A percentile compares a stretch with the other conserved stretches of the same genome.
Conservation (phyloP, 2,113 vertebrate species). For the Acanthisitta chloris region DNA sequence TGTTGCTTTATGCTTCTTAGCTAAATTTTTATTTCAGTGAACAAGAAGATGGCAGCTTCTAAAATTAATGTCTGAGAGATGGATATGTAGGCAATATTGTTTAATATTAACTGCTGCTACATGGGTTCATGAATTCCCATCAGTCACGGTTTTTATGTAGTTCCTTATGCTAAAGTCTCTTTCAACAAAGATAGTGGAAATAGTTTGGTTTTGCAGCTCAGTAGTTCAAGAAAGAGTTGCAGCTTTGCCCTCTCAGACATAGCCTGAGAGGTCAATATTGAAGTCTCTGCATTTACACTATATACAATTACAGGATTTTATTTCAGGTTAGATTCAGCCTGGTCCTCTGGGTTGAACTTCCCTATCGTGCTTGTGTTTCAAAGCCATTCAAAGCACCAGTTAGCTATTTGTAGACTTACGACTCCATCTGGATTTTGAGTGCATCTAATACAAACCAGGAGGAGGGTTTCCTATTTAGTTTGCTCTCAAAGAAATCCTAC, state of each 20-base stretch:
- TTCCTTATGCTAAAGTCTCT: not conserved
- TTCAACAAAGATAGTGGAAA: not conserved
- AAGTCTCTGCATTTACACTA: not conserved
- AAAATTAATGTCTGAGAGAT: not conserved
- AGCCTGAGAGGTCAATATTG: not conserved
- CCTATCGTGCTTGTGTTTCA: not conserved
- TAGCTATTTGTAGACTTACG: not conserved
- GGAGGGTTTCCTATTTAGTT: not conserved
- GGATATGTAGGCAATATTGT: not conserved
- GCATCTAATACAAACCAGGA: not conserved
- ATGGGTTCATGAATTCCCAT: not conserved
- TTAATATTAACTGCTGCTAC: constrained; percentile 19
- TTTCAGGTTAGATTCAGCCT: constrained; percentile 4
- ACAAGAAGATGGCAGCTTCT: not conserved
- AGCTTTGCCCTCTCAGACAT: not conserved
- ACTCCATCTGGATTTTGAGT: not conserved
- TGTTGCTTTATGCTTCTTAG: not conserved
- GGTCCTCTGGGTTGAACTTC: not conserved
- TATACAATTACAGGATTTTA: not conserved
- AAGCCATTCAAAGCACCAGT: not conserved
- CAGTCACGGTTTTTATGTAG: not conserved
- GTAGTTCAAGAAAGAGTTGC: not conserved
- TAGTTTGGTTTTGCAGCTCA: not conserved
- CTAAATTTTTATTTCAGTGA: not conserved
- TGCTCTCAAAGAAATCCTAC: not conserved